A percentile compares a stretch with the other conserved stretches of the same genome.
Conservation (phyloP, 2,113 vertebrate species). For the Megaceryle torquata region DNA sequence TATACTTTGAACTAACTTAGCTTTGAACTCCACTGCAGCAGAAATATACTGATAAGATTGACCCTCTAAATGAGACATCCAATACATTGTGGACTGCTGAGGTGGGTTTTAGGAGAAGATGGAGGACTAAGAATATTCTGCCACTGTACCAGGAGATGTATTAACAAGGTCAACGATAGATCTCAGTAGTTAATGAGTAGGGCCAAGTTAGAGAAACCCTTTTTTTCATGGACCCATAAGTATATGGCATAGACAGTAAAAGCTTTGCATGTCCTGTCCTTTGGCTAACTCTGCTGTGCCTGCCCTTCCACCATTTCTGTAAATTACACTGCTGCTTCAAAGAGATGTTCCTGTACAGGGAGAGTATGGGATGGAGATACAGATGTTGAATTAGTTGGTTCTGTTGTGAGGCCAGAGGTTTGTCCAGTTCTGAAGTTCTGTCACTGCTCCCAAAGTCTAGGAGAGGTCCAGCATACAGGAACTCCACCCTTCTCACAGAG, state of each 20-base stretch:
- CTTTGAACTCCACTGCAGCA: background rate
- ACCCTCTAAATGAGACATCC: background rate
- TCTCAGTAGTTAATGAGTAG: background rate
- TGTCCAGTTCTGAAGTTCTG: background rate
- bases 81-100: background rate
- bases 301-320: background rate
- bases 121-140: background rate
- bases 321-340: background rate
- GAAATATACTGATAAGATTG: background rate
- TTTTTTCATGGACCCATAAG: background rate
- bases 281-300: background rate
- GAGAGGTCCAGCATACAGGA: background rate
- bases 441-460: background rate
- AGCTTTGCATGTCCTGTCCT: background rate
- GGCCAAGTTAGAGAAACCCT: background rate
- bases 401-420: background rate
- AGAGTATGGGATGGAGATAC: background rate
- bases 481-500: background rate
- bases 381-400: background rate
- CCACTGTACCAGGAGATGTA: background rate
- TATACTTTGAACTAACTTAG: background rate
- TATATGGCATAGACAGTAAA: background rate
- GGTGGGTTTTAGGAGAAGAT: background rate
- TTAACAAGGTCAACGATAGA: background rate
- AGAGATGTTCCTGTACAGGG: background rate